Evolutionary conservation across 1,140 invertebrate genomes (phyloP), one percentile per base, ranked within the genome.

Genomic region (Mycetomoellerius zeteki): DNA sequence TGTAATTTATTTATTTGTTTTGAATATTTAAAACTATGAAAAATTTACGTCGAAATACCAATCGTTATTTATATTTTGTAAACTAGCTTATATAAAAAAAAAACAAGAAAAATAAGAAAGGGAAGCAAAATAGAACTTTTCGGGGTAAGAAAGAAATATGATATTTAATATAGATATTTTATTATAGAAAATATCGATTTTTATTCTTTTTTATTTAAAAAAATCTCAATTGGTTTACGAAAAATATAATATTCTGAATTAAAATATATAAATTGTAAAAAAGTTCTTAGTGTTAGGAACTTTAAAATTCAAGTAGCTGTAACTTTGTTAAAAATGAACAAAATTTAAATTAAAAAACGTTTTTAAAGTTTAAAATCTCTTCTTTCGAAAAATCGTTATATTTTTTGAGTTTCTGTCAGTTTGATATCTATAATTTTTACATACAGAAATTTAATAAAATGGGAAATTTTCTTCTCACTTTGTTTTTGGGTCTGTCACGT

Each of bases 241-340:
- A 3, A 60, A 54, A 80, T 52, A 54, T 52, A 54, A 80, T 52
- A 54, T 52, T 52, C n/a, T 14, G 50, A 67, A 52, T 65, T 65
- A 19, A 65, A 67, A 54, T 67, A 27, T 16, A 65, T 37, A 37
- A 37, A 6, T 7, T 37, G 33, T 37, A 37, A 37, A 37, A 37
- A 37, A 37, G 7, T 37, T 37, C 33, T 37, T 7, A 37, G 33
- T 7, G 7, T 37, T 37, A 37, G 8, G 33, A 37, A 37, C 33
- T 37, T 37, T 7, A 37, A 37, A 37, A 37, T 37, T 37, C 0
- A 37, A 37, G 0, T 37, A 37, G 27, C 27, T 27, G 30, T 30
- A 30, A 30, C 33, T 8, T 37, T 37, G 33, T 37, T 37, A 37
- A 37, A 37, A 37, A 37, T 37, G 7, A 37, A 37, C 33, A 8